These are phyloP conservation scores for Mycalesis mineus DNA, from an alignment of 2,888 invertebrate genomes.

Conservation along the genomic window DNA sequence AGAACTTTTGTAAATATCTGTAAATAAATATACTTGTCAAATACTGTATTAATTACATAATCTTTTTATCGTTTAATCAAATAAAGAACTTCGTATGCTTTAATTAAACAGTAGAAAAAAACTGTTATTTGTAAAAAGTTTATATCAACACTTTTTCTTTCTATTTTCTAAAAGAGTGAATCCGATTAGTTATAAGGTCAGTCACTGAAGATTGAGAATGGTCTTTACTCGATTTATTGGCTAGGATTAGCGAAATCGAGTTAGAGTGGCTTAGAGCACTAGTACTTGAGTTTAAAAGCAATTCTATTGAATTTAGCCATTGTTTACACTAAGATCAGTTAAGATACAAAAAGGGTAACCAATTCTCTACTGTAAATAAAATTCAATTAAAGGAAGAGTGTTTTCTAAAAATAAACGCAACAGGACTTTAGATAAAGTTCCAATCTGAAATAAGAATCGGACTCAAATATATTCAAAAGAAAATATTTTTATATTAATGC, in stretches of 20 bases:
- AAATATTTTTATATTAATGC: too few species aligned
- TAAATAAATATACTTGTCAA: too few species aligned
- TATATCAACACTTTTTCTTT: background rate
- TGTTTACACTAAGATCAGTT: background rate
- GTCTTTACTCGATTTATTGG: slow-evolving; percentile 12
- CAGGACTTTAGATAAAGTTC: background rate
- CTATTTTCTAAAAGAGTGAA: background rate
- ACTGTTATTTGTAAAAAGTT: too few species aligned
- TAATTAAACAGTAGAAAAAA: too few species aligned
- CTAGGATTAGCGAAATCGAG: slow-evolving; percentile 10
- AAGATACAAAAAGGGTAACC: too few species aligned
- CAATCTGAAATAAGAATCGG: too few species aligned
- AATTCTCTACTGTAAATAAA: background rate
- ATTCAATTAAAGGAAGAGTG: background rate
- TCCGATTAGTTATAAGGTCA: slow-evolving; percentile 8
- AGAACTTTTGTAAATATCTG: too few species aligned
- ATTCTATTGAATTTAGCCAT: slow-evolving; percentile 9
- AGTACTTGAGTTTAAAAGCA: slow-evolving; percentile 6
- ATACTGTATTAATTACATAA: too few species aligned
- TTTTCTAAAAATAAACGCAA: background rate
- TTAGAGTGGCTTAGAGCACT: slow-evolving; percentile 6
- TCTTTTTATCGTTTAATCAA: too few species aligned
- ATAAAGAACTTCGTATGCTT: too few species aligned
- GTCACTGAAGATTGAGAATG: slow-evolving; percentile 9
- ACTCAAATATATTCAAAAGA: too few species aligned